These are phyloP conservation scores for Myotis brandtii DNA, from an alignment of 2,113 vertebrate genomes.

Conservation along the genomic window DNA sequence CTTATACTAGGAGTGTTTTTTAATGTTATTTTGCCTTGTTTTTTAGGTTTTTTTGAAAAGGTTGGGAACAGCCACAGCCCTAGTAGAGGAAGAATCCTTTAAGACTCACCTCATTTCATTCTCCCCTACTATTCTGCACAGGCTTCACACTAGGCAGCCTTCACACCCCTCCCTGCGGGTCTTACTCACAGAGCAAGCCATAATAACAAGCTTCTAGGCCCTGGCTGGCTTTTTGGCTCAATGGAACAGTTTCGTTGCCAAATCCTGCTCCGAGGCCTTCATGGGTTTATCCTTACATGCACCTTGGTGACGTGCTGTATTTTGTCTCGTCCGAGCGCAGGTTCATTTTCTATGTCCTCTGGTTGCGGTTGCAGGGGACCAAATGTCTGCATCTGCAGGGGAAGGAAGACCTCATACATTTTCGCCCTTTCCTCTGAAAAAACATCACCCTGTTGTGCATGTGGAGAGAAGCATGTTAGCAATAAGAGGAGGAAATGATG, in stretches of 20 bases:
- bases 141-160: constrained; percentile 66
- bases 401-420: constrained; percentile 59
- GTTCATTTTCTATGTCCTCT: constrained; percentile 56
- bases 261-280: constrained; percentile 65
- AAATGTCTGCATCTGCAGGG: constrained; percentile 61
- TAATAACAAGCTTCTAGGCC: constrained; percentile 62
- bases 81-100: neutral
- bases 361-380: constrained; percentile 10
- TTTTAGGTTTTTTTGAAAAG: neutral
- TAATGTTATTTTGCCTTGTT: neutral
- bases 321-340: constrained; percentile 54
- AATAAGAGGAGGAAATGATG: constrained; percentile 67
- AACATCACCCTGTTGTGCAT: neutral
- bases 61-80: neutral
- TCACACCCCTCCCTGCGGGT: constrained; percentile 50
- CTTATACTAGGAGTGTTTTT: neutral
- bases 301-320: constrained; percentile 13
- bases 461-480: constrained; percentile 27
- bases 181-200: constrained; percentile 63
- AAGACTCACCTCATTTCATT: constrained; percentile 1
- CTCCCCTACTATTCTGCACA: constrained; percentile 37
- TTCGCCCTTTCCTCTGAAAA: constrained; percentile 57
- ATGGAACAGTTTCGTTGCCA: constrained; percentile 53
- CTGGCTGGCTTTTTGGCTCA: constrained; percentile 73
- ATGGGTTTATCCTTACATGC: constrained; percentile 76